Percentiles rank a stretch among this genome's conserved stretches.
Evolutionary conservation across 2,113 vertebrate species (phyloP).

Genomic region (Orcinus orca): DNA sequence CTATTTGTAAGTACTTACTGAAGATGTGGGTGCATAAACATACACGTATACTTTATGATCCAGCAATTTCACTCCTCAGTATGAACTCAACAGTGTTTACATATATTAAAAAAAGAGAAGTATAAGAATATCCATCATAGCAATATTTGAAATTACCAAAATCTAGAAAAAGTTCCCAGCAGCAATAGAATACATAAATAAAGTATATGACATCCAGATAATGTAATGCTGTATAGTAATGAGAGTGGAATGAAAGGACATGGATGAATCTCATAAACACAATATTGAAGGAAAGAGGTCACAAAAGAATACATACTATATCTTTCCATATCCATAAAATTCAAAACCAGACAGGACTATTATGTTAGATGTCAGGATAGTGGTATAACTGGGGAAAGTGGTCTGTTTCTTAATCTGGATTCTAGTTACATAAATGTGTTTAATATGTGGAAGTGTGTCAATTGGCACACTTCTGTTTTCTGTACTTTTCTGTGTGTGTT

Average conservation of each 20-base stretch:
- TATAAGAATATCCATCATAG: not conserved
- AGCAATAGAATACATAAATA: not conserved
- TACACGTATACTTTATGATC: not conserved
- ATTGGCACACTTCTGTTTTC: not conserved
- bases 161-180: not conserved
- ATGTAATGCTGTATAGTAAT: not conserved
- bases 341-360: not conserved
- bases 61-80: not conserved
- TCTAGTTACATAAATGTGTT: not conserved
- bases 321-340: not conserved
- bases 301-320: not conserved
- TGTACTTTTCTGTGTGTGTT: not conserved
- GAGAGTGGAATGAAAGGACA: not conserved
- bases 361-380: not conserved
- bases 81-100: not conserved
- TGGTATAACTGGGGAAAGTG: not conserved
- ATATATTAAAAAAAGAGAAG: not conserved
- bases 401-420: not conserved
- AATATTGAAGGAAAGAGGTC: not conserved
- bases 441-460: not conserved
- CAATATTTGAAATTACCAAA: not conserved
- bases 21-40: not conserved
- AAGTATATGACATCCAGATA: not conserved
- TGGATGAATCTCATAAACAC: not conserved
- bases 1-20: not conserved